These are phyloP conservation scores for Scartelaos histophorus DNA, from an alignment of 2,113 vertebrate species.

Conservation along the genomic window DNA sequence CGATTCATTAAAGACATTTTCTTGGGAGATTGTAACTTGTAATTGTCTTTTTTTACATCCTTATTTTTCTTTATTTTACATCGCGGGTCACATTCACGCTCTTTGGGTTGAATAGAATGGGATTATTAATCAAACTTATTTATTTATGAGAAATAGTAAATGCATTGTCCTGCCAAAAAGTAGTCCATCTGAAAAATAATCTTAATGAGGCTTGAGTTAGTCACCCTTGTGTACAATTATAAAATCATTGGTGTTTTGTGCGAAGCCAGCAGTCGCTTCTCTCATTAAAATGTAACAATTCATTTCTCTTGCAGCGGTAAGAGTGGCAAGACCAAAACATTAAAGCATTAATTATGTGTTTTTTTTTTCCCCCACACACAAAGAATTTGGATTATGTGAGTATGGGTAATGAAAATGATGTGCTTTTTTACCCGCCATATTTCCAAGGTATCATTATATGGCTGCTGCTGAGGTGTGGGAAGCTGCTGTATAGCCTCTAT, in stretches of 20 bases:
- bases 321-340: constrained; percentile 90
- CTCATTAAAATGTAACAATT: constrained; percentile 98
- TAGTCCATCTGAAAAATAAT: constrained; percentile 65
- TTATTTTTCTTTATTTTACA: background rate
- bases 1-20: constrained; percentile 80
- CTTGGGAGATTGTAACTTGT: constrained; percentile 66
- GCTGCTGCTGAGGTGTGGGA: constrained; percentile 90
- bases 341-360: constrained; percentile 97
- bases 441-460: constrained; percentile 88
- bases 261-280: constrained; percentile 88
- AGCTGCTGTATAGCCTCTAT: constrained; percentile 89
- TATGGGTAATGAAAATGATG: constrained; percentile 94
- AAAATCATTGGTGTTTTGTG: constrained; percentile 85
- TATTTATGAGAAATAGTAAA: constrained; percentile 48
- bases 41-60: constrained; percentile 15
- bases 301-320: constrained; percentile 85
- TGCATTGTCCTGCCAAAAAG: constrained; percentile 62
- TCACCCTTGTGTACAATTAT: constrained; percentile 83
- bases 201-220: constrained; percentile 73
- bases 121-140: constrained; percentile 58
- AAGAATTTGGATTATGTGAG: constrained; percentile 92
- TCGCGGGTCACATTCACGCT: constrained; percentile 9
- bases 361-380: constrained; percentile 80
- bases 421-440: constrained; percentile 69
- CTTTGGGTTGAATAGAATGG: constrained; percentile 2